A percentile compares a stretch with the other conserved stretches of the same genome.
Conservation (phyloP, 1,140 invertebrate genomes). For the Copidosoma floridanum region DNA sequence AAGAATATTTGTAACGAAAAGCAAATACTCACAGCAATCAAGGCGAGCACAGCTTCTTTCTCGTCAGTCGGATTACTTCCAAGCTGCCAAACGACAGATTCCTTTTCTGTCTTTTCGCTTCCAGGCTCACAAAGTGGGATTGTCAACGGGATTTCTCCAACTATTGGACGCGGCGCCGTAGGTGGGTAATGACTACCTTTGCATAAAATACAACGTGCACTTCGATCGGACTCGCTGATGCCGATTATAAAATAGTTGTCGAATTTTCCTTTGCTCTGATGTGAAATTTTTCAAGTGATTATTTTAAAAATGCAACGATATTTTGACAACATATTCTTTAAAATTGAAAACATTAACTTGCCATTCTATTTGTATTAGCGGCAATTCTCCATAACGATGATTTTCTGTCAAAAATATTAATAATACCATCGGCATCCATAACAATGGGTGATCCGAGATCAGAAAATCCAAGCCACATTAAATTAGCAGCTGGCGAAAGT, state of each 20-base stretch:
- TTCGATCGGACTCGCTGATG: slow-evolving; percentile 73
- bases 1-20: slow-evolving; percentile 6
- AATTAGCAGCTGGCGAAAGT: slow-evolving; percentile 65
- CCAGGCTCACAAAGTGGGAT: slow-evolving; percentile 79
- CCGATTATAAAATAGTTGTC: slow-evolving; percentile 83
- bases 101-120: slow-evolving; percentile 78
- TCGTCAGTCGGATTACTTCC: slow-evolving; percentile 62
- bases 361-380: slow-evolving; percentile 68
- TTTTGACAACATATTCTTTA: background rate
- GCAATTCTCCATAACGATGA: slow-evolving; percentile 76
- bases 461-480: slow-evolving; percentile 82
- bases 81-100: slow-evolving; percentile 72
- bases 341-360: slow-evolving; percentile 44
- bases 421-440: slow-evolving; percentile 67
- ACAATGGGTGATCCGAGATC: slow-evolving; percentile 74
- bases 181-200: slow-evolving; percentile 84
- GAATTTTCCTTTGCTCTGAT: slow-evolving; percentile 66
- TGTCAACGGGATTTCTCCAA: slow-evolving; percentile 69
- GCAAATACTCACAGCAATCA: slow-evolving; percentile 75
- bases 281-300: no score
- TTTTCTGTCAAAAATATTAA: slow-evolving; percentile 65
- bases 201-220: slow-evolving; percentile 79
- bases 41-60: slow-evolving; percentile 79
- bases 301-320: no score
- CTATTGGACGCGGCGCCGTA: slow-evolving; percentile 79